These are phyloP conservation scores for Gephyroberyx darwinii DNA, from an alignment of 2,797 vertebrate species.

Conservation along the genomic window DNA sequence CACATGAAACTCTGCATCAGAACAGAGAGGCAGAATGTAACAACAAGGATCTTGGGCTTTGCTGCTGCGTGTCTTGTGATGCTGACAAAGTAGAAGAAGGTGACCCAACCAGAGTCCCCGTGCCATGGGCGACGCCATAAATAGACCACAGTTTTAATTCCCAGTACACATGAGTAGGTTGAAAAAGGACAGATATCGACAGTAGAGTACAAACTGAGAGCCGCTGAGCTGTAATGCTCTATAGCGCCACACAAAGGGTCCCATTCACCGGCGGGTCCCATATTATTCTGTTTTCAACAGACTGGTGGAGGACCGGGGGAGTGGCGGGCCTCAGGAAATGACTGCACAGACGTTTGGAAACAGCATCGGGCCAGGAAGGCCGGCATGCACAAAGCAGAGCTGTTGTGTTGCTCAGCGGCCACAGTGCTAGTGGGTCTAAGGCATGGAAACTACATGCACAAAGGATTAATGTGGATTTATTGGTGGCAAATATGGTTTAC, in stretches of 20 bases:
- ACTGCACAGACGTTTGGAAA: conserved; percentile 62
- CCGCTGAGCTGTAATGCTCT: conserved; percentile 37
- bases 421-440: conserved; percentile 1
- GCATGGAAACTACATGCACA: not conserved
- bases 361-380: conserved; percentile 36
- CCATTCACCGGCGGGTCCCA: conserved; percentile 68
- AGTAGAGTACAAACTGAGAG: conserved; percentile 25
- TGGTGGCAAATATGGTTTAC: not conserved
- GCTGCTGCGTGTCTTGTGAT: not conserved
- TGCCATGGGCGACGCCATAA: not conserved
- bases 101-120: conserved; percentile 3
- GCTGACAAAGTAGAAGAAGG: not conserved
- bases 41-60: not conserved
- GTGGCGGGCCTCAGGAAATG: conserved; percentile 70
- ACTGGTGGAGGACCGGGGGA: conserved; percentile 5
- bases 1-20: too few relatives aligned
- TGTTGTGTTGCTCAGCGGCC: conserved; percentile 37
- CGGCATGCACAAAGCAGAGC: conserved; percentile 35
- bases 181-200: conserved; percentile 4
- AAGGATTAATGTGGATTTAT: conserved; percentile 18
- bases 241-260: conserved; percentile 69
- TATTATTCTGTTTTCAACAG: conserved; percentile 33
- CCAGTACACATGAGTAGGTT: conserved; percentile 28
- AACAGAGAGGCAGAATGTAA: too few relatives aligned
- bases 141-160: conserved; percentile 15